A percentile compares a stretch with the other conserved stretches of the same genome.
Conservation (phyloP, 2,888 invertebrate genomes). For the Conomelus anceps region DNA sequence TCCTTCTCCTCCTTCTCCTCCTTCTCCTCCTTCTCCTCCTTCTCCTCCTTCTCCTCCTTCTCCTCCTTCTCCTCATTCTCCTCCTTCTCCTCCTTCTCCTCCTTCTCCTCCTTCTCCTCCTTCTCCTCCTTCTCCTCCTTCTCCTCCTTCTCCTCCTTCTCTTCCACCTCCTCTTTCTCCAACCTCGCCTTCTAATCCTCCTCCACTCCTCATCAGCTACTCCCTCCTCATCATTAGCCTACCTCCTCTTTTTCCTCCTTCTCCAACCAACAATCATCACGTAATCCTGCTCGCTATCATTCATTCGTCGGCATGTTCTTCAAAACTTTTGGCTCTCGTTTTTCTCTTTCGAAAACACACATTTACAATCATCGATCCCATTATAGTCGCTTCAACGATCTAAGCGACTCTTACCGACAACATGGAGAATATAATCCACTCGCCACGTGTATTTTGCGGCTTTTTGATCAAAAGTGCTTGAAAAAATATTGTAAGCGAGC, state of each 20-base stretch:
- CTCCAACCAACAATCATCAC: not conserved
- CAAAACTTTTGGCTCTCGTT: not conserved
- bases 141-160: not conserved
- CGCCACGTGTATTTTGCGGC: not conserved
- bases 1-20: not conserved
- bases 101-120: conserved; percentile 27
- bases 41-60: not conserved
- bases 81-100: conserved; percentile 23
- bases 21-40: not conserved
- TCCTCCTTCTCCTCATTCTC: conserved; percentile 11
- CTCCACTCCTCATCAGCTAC: too few species aligned
- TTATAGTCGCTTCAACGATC: not conserved
- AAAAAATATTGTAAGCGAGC: not conserved
- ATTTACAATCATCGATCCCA: not conserved
- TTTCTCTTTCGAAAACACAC: not conserved
- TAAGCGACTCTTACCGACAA: not conserved
- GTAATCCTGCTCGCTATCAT: not conserved
- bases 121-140: not conserved
- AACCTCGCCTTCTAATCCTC: not conserved
- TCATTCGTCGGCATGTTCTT: not conserved
- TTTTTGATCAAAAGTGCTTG: not conserved
- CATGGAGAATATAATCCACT: not conserved
- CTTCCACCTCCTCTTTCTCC: not conserved
- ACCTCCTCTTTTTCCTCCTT: not conserved
- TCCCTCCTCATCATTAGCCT: too few species aligned